These are phyloP conservation scores for Ctenosaura bakeri DNA, from an alignment of 2,797 vertebrate genomes.

Conservation along the genomic window DNA sequence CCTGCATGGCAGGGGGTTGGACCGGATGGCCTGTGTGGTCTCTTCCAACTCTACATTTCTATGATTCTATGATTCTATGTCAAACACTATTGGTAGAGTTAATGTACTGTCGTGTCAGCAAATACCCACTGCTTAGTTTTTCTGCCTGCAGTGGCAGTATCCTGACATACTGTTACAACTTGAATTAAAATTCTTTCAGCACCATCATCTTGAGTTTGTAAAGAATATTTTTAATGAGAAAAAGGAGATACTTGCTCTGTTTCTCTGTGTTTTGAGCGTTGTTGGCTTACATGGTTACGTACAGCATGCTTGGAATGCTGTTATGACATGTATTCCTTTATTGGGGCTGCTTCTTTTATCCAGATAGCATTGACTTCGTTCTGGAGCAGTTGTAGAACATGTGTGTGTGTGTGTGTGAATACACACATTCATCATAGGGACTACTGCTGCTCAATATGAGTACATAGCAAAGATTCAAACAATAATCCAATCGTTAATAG, in stretches of 20 bases:
- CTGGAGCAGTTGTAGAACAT: background rate
- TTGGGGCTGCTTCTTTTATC: background rate
- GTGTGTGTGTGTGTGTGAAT: background rate
- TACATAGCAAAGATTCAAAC: background rate
- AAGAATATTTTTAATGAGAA: background rate
- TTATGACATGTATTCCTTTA: background rate
- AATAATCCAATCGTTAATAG: background rate
- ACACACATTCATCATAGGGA: no score
- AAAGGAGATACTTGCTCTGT: background rate
- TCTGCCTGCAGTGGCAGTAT: background rate
- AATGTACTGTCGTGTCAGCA: background rate
- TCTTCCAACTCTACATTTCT: no score
- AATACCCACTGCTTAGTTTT: background rate
- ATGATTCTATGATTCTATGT: no score
- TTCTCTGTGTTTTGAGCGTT: background rate
- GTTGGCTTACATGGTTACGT: background rate
- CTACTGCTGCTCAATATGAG: background rate
- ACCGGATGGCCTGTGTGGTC: no score
- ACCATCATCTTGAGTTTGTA: background rate
- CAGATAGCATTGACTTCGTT: background rate
- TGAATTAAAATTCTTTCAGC: background rate
- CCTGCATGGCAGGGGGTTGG: no score
- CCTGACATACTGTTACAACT: background rate
- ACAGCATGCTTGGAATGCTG: background rate
- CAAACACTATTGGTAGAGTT: background rate